These are phyloP conservation scores for Ceuthmochares aereus DNA, from an alignment of 2,113 vertebrate species.

Conservation along the genomic window DNA sequence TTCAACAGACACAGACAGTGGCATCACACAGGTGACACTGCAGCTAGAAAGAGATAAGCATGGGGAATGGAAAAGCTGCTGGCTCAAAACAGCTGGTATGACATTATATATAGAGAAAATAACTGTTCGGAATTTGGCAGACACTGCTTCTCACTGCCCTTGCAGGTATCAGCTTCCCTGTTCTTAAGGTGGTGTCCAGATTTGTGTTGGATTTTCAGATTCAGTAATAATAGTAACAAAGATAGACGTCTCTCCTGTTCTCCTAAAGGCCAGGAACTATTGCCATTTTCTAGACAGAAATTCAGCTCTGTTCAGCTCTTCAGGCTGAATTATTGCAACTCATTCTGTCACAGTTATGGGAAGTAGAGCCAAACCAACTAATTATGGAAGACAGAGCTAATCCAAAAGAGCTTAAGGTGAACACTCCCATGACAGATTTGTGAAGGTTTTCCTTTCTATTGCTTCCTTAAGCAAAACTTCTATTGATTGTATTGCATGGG, in stretches of 20 bases:
- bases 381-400: neutral
- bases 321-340: neutral
- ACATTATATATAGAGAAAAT: neutral
- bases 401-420: neutral
- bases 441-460: neutral
- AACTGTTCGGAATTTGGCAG: neutral
- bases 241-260: neutral
- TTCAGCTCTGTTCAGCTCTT: neutral
- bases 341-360: neutral
- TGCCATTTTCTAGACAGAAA: neutral
- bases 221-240: neutral
- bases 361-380: neutral
- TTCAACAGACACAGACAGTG: neutral
- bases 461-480: neutral
- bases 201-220: neutral
- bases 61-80: neutral
- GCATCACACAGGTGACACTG: neutral
- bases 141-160: neutral
- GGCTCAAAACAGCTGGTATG: neutral
- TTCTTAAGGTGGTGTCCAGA: neutral
- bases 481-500: neutral
- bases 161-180: neutral
- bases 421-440: neutral
- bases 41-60: neutral
- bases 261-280: neutral